Evolutionary conservation across 2,797 vertebrate species (phyloP).

Genomic region (Telmatherina bonti): DNA sequence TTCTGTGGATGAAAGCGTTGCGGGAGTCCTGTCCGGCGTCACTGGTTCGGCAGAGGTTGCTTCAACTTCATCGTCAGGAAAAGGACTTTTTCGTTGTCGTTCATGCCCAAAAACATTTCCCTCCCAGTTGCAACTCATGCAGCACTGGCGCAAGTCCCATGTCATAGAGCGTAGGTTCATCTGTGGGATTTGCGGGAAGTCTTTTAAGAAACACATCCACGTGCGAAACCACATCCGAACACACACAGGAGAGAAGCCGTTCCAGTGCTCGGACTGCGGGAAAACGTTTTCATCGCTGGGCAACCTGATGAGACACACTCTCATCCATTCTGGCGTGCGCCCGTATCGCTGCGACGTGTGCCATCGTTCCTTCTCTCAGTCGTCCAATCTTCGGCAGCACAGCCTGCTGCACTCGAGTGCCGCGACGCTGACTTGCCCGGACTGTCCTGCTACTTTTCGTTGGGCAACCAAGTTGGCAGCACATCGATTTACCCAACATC

Average conservation of each 20-base stretch:
- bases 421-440: slow-evolving; percentile 75
- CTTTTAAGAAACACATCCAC: slow-evolving; percentile 92
- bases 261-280: slow-evolving; percentile 89
- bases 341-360: slow-evolving; percentile 91
- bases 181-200: slow-evolving; percentile 89
- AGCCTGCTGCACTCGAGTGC: slow-evolving; percentile 84
- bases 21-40: neutral
- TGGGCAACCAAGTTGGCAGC: slow-evolving; percentile 82
- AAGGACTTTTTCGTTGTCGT: slow-evolving; percentile 79
- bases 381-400: slow-evolving; percentile 92
- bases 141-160: slow-evolving; percentile 86
- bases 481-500: slow-evolving; percentile 83
- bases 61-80: slow-evolving; percentile 15
- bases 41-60: slow-evolving; percentile 5
- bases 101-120: slow-evolving; percentile 85
- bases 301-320: slow-evolving; percentile 90
- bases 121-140: slow-evolving; percentile 85
- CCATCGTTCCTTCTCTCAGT: slow-evolving; percentile 90
- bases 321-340: slow-evolving; percentile 89
- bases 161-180: slow-evolving; percentile 85
- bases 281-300: slow-evolving; percentile 90
- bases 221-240: slow-evolving; percentile 91
- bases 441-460: slow-evolving; percentile 84
- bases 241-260: slow-evolving; percentile 91
- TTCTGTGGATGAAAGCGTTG: neutral